A percentile compares a stretch with the other conserved stretches of the same genome.
Evolutionary conservation across 2,113 vertebrate species (phyloP).

Genomic region (Ptilorrhoa leucosticta): DNA sequence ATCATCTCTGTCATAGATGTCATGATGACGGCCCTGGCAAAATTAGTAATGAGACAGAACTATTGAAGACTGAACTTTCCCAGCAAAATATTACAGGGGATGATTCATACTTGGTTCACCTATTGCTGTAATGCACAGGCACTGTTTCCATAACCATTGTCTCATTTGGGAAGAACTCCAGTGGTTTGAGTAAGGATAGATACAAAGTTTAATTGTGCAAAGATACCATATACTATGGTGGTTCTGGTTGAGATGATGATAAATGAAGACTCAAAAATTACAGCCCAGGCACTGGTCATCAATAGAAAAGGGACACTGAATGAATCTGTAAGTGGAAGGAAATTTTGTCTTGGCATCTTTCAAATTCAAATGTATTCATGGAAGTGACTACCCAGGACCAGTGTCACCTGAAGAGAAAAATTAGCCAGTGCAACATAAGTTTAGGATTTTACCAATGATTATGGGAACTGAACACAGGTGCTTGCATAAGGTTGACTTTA

Average conservation of each 20-base stretch:
- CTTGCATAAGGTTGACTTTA: not conserved
- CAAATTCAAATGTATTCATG: not conserved
- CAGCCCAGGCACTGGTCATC: not conserved
- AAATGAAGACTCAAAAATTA: not conserved
- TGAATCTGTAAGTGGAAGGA: not conserved
- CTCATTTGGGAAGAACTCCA: not conserved
- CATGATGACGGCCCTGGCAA: not conserved
- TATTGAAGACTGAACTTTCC: not conserved
- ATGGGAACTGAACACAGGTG: fast-evolving
- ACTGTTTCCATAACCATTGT: not conserved
- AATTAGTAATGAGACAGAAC: not conserved
- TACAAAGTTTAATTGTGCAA: not conserved
- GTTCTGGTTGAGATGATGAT: not conserved
- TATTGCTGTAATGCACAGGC: not conserved
- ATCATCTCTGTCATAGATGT: not conserved
- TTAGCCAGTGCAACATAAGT: not conserved
- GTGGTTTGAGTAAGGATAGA: not conserved
- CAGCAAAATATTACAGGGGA: fast-evolving
- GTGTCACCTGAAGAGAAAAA: not conserved
- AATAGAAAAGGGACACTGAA: not conserved
- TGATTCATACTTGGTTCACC: not conserved
- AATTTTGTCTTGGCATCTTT: not conserved
- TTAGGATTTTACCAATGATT: not conserved
- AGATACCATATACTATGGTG: not conserved
- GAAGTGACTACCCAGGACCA: not conserved